Percentiles rank a stretch among this genome's conserved stretches.
Evolutionary conservation across 2,888 invertebrate genomes (phyloP).

Genomic region (Mesorhabditis spiculigera): DNA sequence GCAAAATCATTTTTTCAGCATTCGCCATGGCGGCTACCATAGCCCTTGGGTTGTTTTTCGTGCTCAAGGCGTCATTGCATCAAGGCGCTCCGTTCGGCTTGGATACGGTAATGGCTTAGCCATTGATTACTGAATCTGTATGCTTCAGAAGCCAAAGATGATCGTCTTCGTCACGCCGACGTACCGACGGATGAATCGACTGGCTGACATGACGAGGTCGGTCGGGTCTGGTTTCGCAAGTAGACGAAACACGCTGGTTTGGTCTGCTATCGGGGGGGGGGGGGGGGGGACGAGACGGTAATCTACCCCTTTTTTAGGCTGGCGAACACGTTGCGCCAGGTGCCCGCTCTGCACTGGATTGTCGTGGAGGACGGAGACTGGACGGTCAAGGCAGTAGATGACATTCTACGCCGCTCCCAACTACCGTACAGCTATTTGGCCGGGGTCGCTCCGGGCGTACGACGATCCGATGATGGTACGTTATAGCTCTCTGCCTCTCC

Average conservation of each 20-base stretch:
- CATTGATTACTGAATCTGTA: too few species aligned
- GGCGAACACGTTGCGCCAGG: not conserved
- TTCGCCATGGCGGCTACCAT: too few species aligned
- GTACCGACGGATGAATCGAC: constrained; percentile 25
- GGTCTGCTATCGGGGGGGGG: too few species aligned
- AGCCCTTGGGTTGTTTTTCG: too few species aligned
- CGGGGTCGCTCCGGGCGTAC: not conserved
- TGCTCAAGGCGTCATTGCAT: too few species aligned
- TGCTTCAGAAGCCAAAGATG: constrained; percentile 4
- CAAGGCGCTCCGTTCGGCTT: too few species aligned
- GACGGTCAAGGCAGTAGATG: not conserved
- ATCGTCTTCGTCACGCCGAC: constrained; percentile 38
- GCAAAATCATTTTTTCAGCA: too few species aligned
- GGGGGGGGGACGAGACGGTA: too few species aligned
- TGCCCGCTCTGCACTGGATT: not conserved
- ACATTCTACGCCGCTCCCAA: not conserved
- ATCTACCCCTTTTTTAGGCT: not conserved
- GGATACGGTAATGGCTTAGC: too few species aligned
- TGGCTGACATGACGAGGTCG: constrained; percentile 34
- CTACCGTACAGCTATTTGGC: not conserved
- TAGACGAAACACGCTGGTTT: too few species aligned
- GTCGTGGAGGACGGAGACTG: not conserved
- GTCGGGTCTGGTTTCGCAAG: not conserved
- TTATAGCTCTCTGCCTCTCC: too few species aligned
- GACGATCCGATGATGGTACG: not conserved